phyloP scores from a whole-genome alignment of 2,113 vertebrate genomes.

The Charina bottae region DNA sequence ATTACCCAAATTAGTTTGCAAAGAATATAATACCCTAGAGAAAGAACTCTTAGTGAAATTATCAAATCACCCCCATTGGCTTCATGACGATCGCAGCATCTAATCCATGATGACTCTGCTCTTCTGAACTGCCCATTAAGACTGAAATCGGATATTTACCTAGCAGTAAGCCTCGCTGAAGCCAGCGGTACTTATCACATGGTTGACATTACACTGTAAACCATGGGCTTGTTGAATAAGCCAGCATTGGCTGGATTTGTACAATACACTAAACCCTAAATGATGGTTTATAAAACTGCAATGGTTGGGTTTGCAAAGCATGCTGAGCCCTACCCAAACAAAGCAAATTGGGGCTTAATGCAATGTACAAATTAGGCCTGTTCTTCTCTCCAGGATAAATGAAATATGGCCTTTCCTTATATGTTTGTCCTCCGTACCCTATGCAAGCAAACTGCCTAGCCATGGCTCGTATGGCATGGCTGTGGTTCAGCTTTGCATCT shows the following conservation, averaged over 20 bases:
- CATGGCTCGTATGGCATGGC: neutral
- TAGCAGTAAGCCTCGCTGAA: neutral
- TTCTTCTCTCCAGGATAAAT: neutral
- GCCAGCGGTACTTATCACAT: neutral
- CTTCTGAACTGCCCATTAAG: neutral
- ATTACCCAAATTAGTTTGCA: conserved; percentile 43
- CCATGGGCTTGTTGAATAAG: neutral
- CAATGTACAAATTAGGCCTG: neutral
- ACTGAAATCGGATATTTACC: neutral
- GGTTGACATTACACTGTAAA: neutral
- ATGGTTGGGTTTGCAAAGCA: neutral
- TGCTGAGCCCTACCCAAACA: neutral
- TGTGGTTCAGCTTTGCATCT: neutral
- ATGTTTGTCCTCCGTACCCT: neutral
- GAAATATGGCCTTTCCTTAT: neutral
- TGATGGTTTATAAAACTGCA: neutral
- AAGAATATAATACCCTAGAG: neutral
- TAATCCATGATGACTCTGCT: neutral
- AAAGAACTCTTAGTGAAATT: neutral
- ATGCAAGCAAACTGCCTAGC: neutral
- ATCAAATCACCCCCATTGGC: neutral
- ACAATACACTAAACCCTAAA: neutral
- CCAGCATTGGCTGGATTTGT: neutral
- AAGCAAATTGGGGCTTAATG: neutral
- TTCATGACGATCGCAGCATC: neutral